Percentiles rank a stretch among this genome's conserved stretches.
phyloP scores from a whole-genome alignment of 1,140 invertebrate genomes.

The Riptortus pedestris region DNA sequence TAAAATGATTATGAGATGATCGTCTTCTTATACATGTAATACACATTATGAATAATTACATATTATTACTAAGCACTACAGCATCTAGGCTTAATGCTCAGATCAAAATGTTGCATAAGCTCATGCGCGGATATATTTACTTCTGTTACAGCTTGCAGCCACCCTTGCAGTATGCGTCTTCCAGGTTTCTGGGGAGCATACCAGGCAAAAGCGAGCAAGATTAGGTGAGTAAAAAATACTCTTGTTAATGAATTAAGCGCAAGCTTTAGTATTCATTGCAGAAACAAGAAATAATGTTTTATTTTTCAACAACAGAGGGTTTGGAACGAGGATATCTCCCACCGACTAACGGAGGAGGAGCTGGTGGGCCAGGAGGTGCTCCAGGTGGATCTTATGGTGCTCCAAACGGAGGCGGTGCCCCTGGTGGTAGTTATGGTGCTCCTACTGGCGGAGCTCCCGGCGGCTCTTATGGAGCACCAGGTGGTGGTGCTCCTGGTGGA shows the following conservation, averaged over 20 bases:
- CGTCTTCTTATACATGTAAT: no score
- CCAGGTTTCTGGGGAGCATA: neutral
- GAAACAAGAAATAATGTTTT: neutral
- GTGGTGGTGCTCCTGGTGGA: neutral
- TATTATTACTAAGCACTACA: no score
- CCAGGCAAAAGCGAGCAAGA: conserved; percentile 1
- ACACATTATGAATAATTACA: no score
- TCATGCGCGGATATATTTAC: no score
- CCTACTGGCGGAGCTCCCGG: neutral
- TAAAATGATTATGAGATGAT: no score
- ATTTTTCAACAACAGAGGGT: neutral
- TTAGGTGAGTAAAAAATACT: neutral
- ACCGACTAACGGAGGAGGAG: neutral
- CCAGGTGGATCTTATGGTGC: neutral
- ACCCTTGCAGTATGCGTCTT: neutral
- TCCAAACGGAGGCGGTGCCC: neutral
- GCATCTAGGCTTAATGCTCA: no score
- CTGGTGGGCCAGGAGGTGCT: neutral
- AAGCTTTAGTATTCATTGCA: neutral
- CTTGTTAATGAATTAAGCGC: neutral
- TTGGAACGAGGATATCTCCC: conserved; percentile 1
- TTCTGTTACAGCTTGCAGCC: neutral
- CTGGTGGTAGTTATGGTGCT: neutral
- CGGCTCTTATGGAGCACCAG: neutral
- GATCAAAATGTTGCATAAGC: neutral